Evolutionary conservation across 53 echinoderm and acorn worm genomes (phyloP).

Genomic region (Arbacia lixula): DNA sequence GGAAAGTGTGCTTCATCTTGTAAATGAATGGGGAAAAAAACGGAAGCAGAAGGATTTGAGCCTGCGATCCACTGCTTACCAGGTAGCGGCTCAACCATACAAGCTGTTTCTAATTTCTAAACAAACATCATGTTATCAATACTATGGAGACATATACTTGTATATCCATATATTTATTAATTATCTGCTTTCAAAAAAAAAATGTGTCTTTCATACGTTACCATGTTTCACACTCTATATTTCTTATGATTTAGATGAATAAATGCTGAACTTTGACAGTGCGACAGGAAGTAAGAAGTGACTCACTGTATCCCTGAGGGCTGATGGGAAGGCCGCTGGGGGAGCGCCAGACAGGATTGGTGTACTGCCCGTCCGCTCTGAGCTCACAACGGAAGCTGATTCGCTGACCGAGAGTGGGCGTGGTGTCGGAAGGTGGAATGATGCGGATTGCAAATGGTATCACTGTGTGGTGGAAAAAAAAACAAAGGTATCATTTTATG

Average conservation of each 20-base stretch:
- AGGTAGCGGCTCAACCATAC: too few species aligned
- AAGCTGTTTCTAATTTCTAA: too few species aligned
- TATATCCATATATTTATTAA: too few species aligned
- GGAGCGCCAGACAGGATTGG: slow-evolving; percentile 74
- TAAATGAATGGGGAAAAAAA: too few species aligned
- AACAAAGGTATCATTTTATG: neutral
- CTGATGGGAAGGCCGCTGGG: slow-evolving; percentile 64
- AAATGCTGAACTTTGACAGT: neutral
- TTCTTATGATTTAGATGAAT: neutral
- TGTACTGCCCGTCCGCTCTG: slow-evolving; percentile 47
- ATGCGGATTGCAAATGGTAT: slow-evolving; percentile 71
- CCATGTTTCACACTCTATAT: neutral
- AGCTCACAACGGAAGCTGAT: slow-evolving; percentile 80
- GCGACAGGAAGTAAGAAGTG: neutral
- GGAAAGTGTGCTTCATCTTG: too few species aligned
- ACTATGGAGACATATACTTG: too few species aligned
- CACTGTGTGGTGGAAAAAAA: slow-evolving; percentile 48
- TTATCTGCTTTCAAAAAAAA: too few species aligned
- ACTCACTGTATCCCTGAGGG: slow-evolving; percentile 54
- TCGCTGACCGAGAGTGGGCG: slow-evolving; percentile 69
- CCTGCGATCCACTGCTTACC: too few species aligned
- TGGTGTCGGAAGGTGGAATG: slow-evolving; percentile 50
- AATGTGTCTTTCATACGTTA: neutral
- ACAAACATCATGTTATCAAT: too few species aligned
- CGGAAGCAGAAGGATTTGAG: too few species aligned